Evolutionary conservation across 2,797 vertebrate species (phyloP).

Genomic region (Pelobates cultripes): DNA sequence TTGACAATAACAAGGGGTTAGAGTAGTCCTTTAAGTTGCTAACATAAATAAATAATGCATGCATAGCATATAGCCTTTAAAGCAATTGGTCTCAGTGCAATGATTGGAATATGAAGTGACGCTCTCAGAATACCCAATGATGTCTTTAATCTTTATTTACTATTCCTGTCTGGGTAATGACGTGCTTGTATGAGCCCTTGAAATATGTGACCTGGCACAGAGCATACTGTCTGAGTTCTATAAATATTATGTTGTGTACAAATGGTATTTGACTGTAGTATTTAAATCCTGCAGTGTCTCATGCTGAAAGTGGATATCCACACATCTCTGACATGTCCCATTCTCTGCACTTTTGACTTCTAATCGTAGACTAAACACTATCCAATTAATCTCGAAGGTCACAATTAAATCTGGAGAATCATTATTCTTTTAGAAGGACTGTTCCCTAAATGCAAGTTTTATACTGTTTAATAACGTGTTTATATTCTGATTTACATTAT

Average conservation of each 20-base stretch:
- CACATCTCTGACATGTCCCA: conserved; percentile 26
- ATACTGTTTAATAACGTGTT: no score
- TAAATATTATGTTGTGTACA: conserved; percentile 28
- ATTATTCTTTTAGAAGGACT: not conserved
- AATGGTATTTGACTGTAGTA: conserved; percentile 32
- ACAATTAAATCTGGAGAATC: conserved; percentile 9
- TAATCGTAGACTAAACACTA: conserved; percentile 46
- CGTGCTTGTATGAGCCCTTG: conserved; percentile 13
- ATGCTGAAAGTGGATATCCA: conserved; percentile 31
- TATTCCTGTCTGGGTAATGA: conserved; percentile 35
- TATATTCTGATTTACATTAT: no score
- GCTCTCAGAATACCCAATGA: conserved; percentile 8
- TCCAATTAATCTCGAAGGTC: conserved; percentile 10
- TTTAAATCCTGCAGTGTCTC: conserved; percentile 3
- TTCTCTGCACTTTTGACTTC: conserved; percentile 43
- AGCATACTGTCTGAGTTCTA: conserved; percentile 25
- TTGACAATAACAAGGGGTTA: no score
- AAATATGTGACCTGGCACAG: conserved; percentile 42
- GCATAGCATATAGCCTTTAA: conserved; percentile 2
- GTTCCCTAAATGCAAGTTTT: no score
- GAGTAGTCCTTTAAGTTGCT: no score
- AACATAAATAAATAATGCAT: not conserved
- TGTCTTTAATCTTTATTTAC: conserved; percentile 33
- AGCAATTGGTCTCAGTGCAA: conserved; percentile 4
- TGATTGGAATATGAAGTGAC: not conserved